These are phyloP conservation scores for Psittacara wagleri DNA, from an alignment of 2,113 vertebrate species.

Conservation along the genomic window DNA sequence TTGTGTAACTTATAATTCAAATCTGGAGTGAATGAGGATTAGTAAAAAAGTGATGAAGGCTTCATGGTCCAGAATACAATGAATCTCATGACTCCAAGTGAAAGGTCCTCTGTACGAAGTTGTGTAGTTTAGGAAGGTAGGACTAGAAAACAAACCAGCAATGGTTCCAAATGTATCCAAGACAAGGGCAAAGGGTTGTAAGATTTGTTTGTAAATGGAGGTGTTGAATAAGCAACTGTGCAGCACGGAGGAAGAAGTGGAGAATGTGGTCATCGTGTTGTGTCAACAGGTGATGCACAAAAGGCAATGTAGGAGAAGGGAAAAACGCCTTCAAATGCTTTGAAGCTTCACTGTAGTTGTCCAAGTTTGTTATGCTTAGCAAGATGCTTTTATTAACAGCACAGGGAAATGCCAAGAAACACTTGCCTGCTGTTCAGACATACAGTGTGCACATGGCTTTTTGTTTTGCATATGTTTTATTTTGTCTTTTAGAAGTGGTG, in stretches of 20 bases:
- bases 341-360: constrained; percentile 1
- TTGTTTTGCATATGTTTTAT: not conserved
- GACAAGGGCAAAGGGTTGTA: not conserved
- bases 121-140: not conserved
- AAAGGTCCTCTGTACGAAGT: not conserved
- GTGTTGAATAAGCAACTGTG: not conserved
- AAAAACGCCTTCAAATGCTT: constrained; percentile 26
- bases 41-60: not conserved
- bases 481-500: not conserved
- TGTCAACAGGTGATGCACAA: not conserved
- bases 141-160: not conserved
- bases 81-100: not conserved
- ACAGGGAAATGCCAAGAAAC: not conserved
- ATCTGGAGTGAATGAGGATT: not conserved
- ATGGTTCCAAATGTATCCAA: not conserved
- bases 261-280: not conserved
- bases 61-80: not conserved
- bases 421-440: not conserved
- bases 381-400: constrained; percentile 6
- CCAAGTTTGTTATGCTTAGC: not conserved
- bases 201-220: not conserved
- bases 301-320: not conserved
- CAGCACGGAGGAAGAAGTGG: not conserved
- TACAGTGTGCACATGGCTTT: not conserved
- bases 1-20: not conserved